Percentiles rank a stretch among this genome's conserved stretches.
phyloP scores from a whole-genome alignment of 2,888 invertebrate species.

The Volucella inflata region DNA sequence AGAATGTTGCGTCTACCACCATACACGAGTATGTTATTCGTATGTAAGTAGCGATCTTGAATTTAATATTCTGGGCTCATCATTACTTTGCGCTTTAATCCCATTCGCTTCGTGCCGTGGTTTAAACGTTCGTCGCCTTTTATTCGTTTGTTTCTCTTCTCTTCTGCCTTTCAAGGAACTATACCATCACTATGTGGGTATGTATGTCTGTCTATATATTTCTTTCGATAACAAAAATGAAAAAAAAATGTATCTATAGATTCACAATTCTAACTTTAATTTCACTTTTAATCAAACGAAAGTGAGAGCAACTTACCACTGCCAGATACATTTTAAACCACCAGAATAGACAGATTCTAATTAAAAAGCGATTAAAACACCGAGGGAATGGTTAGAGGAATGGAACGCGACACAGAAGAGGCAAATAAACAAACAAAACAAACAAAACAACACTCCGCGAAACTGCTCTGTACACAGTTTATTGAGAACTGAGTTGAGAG shows the following conservation, averaged over 20 bases:
- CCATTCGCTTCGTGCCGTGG: no score
- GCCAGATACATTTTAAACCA: conserved; percentile 45
- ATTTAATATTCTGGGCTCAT: conserved; percentile 65
- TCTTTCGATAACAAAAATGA: not conserved
- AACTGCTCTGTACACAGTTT: conserved; percentile 63
- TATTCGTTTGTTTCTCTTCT: not conserved
- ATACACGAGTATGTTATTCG: not conserved
- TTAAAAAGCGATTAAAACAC: conserved; percentile 1
- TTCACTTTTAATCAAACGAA: conserved; percentile 28
- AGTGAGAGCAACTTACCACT: conserved; percentile 53
- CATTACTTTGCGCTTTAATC: conserved; percentile 47
- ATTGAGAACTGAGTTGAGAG: conserved; percentile 61
- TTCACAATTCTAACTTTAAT: conserved; percentile 14
- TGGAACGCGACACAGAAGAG: conserved; percentile 23
- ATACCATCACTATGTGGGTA: not conserved
- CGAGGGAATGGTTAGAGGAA: not conserved
- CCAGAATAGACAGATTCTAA: not conserved
- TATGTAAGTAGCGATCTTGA: conserved; percentile 18
- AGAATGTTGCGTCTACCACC: not conserved
- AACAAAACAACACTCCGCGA: conserved; percentile 12
- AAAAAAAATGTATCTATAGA: not conserved
- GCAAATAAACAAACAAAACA: conserved; percentile 4
- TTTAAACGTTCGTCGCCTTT: conserved; percentile 16
- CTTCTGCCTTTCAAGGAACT: not conserved
- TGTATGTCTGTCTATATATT: not conserved